These are phyloP conservation scores for Halcyon leucocephala DNA, from an alignment of 2,797 vertebrate genomes.

Conservation along the genomic window DNA sequence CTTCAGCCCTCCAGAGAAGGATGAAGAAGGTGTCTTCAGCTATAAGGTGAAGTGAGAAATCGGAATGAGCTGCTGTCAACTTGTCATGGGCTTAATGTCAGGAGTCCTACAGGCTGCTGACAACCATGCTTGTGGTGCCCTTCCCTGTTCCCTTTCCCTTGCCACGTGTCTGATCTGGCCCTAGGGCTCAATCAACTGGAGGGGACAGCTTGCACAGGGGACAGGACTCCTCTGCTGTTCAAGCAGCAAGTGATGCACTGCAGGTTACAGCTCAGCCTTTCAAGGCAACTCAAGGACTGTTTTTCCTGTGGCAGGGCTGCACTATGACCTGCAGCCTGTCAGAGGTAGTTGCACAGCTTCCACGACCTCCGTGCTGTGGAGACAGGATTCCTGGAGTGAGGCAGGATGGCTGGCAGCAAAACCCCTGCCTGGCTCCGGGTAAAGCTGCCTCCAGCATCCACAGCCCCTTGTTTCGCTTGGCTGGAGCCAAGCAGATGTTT, in stretches of 20 bases:
- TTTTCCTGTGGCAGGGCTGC: neutral
- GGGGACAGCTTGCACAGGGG: neutral
- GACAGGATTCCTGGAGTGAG: fast-evolving
- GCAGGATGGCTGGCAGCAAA: neutral
- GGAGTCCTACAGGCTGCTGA: neutral
- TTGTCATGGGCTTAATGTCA: neutral
- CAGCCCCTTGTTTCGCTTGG: neutral
- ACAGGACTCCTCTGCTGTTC: neutral
- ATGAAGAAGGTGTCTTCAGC: neutral
- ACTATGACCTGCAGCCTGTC: neutral
- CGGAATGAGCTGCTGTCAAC: fast-evolving
- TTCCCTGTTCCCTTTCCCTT: neutral
- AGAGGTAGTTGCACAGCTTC: neutral
- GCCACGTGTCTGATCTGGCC: neutral
- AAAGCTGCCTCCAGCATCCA: neutral
- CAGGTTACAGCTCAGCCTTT: neutral
- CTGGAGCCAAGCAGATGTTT: neutral
- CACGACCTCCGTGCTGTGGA: fast-evolving
- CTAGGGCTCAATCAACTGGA: fast-evolving
- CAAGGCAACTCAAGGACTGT: neutral
- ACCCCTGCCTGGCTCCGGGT: neutral
- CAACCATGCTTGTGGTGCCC: fast-evolving
- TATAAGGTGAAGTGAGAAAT: neutral
- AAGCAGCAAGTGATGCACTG: neutral
- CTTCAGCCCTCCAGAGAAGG: neutral